Base-by-base conservation (phyloP, 2,113 vertebrate genomes). In the Pelusios castaneus region DNA sequence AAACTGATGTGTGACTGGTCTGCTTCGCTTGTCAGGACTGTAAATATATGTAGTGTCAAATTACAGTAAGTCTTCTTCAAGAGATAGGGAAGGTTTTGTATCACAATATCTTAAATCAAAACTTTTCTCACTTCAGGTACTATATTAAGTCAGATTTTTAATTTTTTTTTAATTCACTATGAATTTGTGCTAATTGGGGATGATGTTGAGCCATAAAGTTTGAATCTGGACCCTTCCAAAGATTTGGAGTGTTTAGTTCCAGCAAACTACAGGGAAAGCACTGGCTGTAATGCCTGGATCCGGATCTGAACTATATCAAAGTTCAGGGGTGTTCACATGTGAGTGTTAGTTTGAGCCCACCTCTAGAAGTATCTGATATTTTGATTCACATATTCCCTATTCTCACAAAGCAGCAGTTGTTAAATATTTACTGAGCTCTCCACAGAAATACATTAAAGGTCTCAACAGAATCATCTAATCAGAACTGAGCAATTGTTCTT, bases 241-340 rank as follows among this genome's bases (percentile, higher is more conserved):
- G 29, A 67, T n/a, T 67, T 67, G 31, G 31, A 67, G 34, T 67
- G 60, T 67, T 67, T 16, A n/a, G 60, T 67, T n/a, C 16, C 60
- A 67, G 34, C 31, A 67, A 60, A 67, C 34, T 67, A n/a, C 16
- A 67, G 34, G 34, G 60, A 67, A 67, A 67, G 60, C 8, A 8
- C 34, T n/a, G 60, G 16, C 8, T 19, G 31, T n/a, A 27, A 95
- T 93, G 14, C 43, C 87, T 70, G 56, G 38, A 47, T 89, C 76
- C 94, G 70, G 47, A 90, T 76, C 88, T 95, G 88, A 96, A 94
- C 80, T 92, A 93, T 41, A 76, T 73, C 88, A 90, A 94, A 77
- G 60, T 38, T 92, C 86, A 94, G 38, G 34, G 7, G 8, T 34
- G 25, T 80, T 95, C 93, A 96, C 22, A 11, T 41, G 21, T 13